phyloP scores from a whole-genome alignment of 2,888 invertebrate species.

The Pollenia griseotomentosa region DNA sequence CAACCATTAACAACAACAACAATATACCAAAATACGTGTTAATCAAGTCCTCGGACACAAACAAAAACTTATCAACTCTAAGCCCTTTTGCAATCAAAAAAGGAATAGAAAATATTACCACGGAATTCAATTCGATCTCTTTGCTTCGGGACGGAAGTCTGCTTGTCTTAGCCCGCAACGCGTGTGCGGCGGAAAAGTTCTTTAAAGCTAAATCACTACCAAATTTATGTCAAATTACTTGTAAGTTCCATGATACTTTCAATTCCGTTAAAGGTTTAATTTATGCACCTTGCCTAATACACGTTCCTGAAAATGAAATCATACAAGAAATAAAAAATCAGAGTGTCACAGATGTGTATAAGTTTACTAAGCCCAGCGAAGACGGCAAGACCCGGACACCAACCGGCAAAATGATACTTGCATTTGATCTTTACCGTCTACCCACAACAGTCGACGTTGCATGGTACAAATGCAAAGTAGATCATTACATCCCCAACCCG shows the following conservation, averaged over 20 bases:
- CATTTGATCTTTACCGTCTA: conserved; percentile 40
- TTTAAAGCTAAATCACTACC: background rate
- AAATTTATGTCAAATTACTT: background rate
- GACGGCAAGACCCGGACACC: background rate
- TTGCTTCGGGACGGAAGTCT: background rate
- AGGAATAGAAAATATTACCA: no score
- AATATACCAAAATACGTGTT: background rate
- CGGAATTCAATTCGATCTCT: no score
- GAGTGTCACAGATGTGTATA: conserved; percentile 28
- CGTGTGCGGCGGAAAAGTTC: background rate
- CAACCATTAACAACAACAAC: background rate
- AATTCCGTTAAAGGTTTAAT: no score
- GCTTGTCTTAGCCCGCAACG: no score
- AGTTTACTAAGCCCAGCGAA: conserved; percentile 37
- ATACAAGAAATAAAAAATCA: conserved; percentile 54
- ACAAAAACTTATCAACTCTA: no score
- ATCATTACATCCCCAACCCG: no score
- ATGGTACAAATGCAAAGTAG: no score
- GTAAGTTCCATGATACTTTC: background rate
- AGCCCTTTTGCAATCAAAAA: no score
- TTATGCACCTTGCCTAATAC: conserved; percentile 58
- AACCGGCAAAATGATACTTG: no score
- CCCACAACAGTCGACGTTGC: no score
- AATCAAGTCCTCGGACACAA: no score
- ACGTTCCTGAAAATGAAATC: conserved; percentile 61